Percentiles rank a stretch among this genome's conserved stretches.
Evolutionary conservation across 2,113 vertebrate species (phyloP).

Genomic region (Cyphomyrus discorhynchus): DNA sequence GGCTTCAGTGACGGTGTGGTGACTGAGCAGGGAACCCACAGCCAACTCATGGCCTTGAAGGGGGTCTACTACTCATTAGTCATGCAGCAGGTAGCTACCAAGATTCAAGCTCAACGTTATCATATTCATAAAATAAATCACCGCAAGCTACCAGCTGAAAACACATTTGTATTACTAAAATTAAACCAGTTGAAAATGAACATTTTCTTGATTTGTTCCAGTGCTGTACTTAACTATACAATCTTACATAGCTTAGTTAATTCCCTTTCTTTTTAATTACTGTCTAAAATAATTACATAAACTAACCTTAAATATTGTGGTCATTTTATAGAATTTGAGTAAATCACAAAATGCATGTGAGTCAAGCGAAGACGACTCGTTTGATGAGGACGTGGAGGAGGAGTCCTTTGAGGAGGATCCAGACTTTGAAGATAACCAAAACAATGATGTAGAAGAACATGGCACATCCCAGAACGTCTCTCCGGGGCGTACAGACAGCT

Average conservation of each 20-base stretch:
- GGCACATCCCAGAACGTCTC: too few relatives aligned
- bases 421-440: too few relatives aligned
- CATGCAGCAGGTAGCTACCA: slow-evolving; percentile 59
- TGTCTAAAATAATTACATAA: neutral
- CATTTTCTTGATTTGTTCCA: neutral
- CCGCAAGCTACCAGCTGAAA: neutral
- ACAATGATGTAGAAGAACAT: too few relatives aligned
- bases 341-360: neutral
- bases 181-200: neutral
- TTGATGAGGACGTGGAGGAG: too few relatives aligned
- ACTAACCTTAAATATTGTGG: neutral
- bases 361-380: too few relatives aligned
- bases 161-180: neutral
- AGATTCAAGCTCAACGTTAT: neutral
- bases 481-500: too few relatives aligned
- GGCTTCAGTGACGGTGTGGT: slow-evolving; percentile 52
- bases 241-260: neutral
- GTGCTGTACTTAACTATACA: neutral
- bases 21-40: slow-evolving; percentile 37
- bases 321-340: slow-evolving; percentile 9
- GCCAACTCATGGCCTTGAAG: slow-evolving; percentile 60
- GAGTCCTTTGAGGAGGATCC: too few relatives aligned
- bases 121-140: neutral
- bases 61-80: slow-evolving; percentile 50
- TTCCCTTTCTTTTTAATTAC: neutral